Evolutionary conservation across 2,113 vertebrate genomes (phyloP), one percentile per base, ranked within the genome.

Genomic region (Thalassarche chlororhynchos): DNA sequence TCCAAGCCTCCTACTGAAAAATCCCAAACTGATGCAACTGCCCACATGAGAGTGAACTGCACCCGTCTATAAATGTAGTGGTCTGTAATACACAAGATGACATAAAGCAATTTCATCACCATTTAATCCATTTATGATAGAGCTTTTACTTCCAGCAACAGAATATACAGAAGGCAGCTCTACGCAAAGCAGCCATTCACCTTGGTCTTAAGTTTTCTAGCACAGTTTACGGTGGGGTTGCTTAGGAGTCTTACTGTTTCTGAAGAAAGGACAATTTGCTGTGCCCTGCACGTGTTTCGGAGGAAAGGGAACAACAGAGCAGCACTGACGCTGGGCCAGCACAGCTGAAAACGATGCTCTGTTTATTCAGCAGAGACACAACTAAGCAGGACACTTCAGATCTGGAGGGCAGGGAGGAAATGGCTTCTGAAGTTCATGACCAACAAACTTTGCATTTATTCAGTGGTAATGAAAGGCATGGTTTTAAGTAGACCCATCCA

Each of bases 281-380:
- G 60, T 21, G 42, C 52, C 75, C 78, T 36, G 17, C 10, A 14
- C 0, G 0, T 0, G 1, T 44, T 49, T 17, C 1, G 17, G 61
- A 58, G 77, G 12, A 40, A 13, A 13, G 36, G 14, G 81, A 61
- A 44, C 24, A 51, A 32, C 6, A 17, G 32, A 62, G 25, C 52
- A 76, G 64, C 68, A 17, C 23, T 26, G 61, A 26, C 5, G 18
- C 17, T 11, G n/a, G 49, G 42, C 55, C 61, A 47, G 65, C 66
- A 15, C 46, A 32, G 74, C 46, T 51, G 15, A 29, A 68, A 66
- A 49, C 2, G 19, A 55, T 10, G 72, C 25, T 61, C 32, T 42
- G 15, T 46, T 60, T 44, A 42, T 46, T 15, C 6, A 5, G 71
- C 87, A 91, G 58, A 83, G 44, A 36, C 26, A 55, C 26, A 47